These are phyloP conservation scores for Drosophila setifemur DNA, from an alignment of 1,140 invertebrate species.

Conservation along the genomic window DNA sequence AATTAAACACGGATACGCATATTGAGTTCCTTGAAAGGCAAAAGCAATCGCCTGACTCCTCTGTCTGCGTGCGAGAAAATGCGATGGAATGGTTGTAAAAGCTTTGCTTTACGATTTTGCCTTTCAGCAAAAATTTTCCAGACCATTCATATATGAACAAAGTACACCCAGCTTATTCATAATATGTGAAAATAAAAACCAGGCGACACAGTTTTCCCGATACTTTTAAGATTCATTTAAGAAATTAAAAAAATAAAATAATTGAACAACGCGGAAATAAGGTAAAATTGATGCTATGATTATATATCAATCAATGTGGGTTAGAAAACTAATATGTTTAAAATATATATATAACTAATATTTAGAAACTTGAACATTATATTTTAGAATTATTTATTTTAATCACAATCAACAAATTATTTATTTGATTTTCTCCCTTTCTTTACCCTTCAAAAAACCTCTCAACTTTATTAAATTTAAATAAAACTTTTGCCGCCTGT, in stretches of 20 bases:
- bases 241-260: neutral
- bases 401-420: too few species aligned
- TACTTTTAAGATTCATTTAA: neutral
- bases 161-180: neutral
- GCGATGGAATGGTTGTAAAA: neutral
- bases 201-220: neutral
- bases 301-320: too few species aligned
- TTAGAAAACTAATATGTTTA: too few species aligned
- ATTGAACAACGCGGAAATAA: too few species aligned
- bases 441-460: neutral
- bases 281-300: too few species aligned
- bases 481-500: constrained; percentile 29
- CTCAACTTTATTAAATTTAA: neutral
- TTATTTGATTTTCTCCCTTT: too few species aligned
- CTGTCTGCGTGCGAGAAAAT: constrained; percentile 8
- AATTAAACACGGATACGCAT: constrained; percentile 76
- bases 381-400: too few species aligned
- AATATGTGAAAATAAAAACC: neutral
- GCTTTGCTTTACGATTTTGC: constrained; percentile 33
- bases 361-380: too few species aligned
- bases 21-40: constrained; percentile 74
- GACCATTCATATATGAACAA: constrained; percentile 12
- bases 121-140: constrained; percentile 38
- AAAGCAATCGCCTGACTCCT: constrained; percentile 59
- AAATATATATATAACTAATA: too few species aligned